phyloP scores from a whole-genome alignment of 2,113 vertebrate genomes.

The Tonatia bakeri region DNA sequence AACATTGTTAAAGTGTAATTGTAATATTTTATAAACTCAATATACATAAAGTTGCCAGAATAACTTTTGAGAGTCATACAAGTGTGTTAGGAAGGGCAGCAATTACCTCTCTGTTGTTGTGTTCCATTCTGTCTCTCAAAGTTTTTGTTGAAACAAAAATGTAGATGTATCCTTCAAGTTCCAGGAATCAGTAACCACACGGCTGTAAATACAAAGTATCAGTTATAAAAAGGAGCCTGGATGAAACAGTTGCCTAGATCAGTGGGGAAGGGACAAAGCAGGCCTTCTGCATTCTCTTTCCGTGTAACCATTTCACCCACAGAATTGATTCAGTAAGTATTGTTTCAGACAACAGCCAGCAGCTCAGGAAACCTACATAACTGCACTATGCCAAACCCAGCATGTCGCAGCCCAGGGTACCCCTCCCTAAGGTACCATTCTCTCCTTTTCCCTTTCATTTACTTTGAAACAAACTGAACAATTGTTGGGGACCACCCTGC shows the following conservation, averaged over 20 bases:
- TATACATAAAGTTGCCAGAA: not conserved
- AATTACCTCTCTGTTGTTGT: slow-evolving; percentile 43
- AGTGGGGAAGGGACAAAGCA: rapidly evolving
- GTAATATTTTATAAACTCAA: not conserved
- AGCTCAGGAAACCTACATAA: not conserved
- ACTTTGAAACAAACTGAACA: not conserved
- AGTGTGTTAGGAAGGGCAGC: not conserved
- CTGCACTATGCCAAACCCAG: not conserved
- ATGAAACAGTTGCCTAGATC: not conserved
- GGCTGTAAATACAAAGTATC: slow-evolving; percentile 4
- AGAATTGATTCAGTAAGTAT: not conserved
- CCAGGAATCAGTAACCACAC: not conserved
- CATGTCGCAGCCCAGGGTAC: not conserved
- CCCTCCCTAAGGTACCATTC: not conserved
- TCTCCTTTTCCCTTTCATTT: not conserved
- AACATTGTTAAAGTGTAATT: not conserved
- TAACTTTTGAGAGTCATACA: not conserved
- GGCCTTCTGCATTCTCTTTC: not conserved
- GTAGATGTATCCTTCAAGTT: not conserved
- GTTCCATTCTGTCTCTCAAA: slow-evolving; percentile 45
- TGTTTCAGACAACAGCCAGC: not conserved
- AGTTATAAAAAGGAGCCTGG: not conserved
- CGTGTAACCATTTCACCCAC: not conserved
- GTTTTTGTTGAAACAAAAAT: not conserved
- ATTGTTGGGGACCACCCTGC: no score